A percentile compares a stretch with the other conserved stretches of the same genome.
These are phyloP conservation scores for Actenoides hombroni DNA, from an alignment of 2,113 vertebrate genomes.

Conservation along the genomic window DNA sequence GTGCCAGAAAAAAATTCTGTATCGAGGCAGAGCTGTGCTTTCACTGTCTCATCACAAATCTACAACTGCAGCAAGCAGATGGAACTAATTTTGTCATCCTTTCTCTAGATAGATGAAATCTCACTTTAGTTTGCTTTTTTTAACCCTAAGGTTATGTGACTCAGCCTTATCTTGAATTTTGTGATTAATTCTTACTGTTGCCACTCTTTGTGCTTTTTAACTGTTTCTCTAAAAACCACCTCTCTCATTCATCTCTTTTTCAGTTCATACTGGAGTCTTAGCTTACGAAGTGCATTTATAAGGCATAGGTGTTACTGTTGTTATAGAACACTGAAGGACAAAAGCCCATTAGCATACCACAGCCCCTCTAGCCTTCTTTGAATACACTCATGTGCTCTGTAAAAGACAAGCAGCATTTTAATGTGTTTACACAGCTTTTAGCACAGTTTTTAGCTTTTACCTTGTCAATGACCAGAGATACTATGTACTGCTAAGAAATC, in stretches of 20 bases:
- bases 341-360: neutral
- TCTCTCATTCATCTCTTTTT: neutral
- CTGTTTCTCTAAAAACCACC: neutral
- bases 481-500: neutral
- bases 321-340: neutral
- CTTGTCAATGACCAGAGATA: neutral
- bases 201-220: neutral
- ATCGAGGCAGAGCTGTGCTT: neutral
- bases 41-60: neutral
- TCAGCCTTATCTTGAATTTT: neutral
- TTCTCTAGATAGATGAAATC: neutral
- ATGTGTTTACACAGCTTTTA: neutral
- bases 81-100: neutral
- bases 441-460: neutral
- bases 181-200: neutral
- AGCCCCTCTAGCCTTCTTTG: neutral
- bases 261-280: neutral
- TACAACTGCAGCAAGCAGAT: neutral
- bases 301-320: neutral
- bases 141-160: neutral
- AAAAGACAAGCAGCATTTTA: neutral
- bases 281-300: neutral
- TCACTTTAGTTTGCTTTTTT: neutral
- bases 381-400: neutral
- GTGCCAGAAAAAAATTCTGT: neutral